A percentile compares a stretch with the other conserved stretches of the same genome.
phyloP scores from a whole-genome alignment of 1,140 invertebrate species.

The Ceratina japonica region DNA sequence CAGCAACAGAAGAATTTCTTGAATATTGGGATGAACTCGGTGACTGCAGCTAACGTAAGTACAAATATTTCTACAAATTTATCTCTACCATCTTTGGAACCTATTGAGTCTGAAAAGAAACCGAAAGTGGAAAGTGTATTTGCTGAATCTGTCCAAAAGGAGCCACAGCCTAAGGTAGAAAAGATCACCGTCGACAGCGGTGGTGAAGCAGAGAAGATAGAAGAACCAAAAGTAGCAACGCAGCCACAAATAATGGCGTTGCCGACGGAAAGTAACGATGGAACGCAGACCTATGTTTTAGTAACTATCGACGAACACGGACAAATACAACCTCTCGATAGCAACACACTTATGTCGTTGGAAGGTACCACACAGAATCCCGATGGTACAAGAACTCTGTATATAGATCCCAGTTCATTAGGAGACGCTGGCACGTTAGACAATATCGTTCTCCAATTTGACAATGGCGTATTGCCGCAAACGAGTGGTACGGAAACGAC shows the following conservation, averaged over 20 bases:
- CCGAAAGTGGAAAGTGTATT: constrained; percentile 54
- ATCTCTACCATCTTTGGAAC: constrained; percentile 52
- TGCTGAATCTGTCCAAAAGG: constrained; percentile 33
- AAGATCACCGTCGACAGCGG: constrained; percentile 70
- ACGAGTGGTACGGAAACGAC: constrained; percentile 43
- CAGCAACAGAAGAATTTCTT: constrained; percentile 57
- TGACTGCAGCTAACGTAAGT: constrained; percentile 36
- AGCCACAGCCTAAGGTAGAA: constrained; percentile 51
- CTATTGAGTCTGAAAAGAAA: constrained; percentile 65
- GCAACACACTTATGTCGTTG: constrained; percentile 81
- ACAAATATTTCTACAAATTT: constrained; percentile 40
- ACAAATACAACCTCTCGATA: constrained; percentile 85
- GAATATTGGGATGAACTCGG: constrained; percentile 56
- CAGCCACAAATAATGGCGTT: constrained; percentile 85
- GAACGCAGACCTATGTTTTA: constrained; percentile 83
- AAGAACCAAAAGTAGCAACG: constrained; percentile 73
- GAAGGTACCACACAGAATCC: constrained; percentile 73
- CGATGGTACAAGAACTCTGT: constrained; percentile 73
- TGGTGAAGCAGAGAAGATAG: constrained; percentile 61
- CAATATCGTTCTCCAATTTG: constrained; percentile 78
- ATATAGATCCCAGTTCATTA: constrained; percentile 73
- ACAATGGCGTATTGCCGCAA: constrained; percentile 71
- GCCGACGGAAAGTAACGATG: constrained; percentile 84
- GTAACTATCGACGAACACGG: constrained; percentile 85
- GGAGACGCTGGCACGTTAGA: constrained; percentile 71